Conservation (phyloP, 2,888 invertebrate species). For the Heliothis peltigera region DNA sequence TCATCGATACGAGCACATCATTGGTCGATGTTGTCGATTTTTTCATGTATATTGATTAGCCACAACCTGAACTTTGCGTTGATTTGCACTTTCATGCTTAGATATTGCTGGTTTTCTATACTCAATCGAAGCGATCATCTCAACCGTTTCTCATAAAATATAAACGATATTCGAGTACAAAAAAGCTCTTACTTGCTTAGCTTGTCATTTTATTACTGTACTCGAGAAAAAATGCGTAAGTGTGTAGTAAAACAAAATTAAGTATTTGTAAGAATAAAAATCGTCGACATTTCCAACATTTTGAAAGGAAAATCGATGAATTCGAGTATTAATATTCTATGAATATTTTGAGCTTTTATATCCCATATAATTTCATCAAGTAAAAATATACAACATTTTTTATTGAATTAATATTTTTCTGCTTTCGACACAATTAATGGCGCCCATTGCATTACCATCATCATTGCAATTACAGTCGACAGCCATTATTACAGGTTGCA, state of each 20-base stretch:
- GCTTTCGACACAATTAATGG: conserved; percentile 25
- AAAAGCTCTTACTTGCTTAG: conserved; percentile 7
- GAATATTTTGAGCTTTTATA: too few relatives aligned
- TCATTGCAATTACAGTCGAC: conserved; percentile 35
- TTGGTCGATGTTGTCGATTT: conserved; percentile 26
- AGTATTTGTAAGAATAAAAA: neutral
- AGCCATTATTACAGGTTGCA: conserved; percentile 42
- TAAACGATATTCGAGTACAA: conserved; percentile 60
- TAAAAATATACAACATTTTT: neutral
- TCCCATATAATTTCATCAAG: too few relatives aligned
- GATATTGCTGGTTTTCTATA: conserved; percentile 71
- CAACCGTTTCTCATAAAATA: conserved; percentile 71
- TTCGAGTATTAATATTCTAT: too few relatives aligned
- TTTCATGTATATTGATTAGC: conserved; percentile 65
- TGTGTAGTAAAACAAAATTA: neutral
- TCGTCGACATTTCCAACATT: neutral
- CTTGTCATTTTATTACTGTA: conserved; percentile 2
- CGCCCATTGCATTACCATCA: conserved; percentile 30
- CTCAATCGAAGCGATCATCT: conserved; percentile 65
- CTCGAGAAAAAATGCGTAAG: neutral
- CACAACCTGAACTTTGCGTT: conserved; percentile 57
- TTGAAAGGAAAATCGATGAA: neutral
- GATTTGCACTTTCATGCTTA: conserved; percentile 70
- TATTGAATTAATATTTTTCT: conserved; percentile 3
- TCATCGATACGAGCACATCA: conserved; percentile 35